A percentile compares a stretch with the other conserved stretches of the same genome.
Conservation (phyloP, 23 tunicate species). For the Phallusia fumigata region DNA sequence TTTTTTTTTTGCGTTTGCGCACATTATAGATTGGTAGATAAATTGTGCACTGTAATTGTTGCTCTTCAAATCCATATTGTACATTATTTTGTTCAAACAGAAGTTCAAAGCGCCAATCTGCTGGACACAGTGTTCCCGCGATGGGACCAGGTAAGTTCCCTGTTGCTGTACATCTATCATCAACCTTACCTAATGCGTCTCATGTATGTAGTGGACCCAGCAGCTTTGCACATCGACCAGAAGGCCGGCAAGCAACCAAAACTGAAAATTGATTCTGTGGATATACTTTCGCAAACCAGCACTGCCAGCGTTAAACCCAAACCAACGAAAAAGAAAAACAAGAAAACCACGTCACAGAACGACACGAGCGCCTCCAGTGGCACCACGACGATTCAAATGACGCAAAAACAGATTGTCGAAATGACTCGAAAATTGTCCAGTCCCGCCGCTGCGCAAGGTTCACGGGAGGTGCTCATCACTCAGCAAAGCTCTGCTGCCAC, state of each 20-base stretch:
- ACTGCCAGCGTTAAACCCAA: neutral
- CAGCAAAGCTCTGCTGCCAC: neutral
- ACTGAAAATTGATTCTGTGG: too few relatives aligned
- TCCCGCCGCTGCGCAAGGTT: neutral
- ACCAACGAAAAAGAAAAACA: neutral
- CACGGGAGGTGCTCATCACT: conserved; percentile 24
- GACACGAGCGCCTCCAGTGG: neutral
- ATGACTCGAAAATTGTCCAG: conserved; percentile 32
- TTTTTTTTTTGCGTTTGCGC: too few relatives aligned
- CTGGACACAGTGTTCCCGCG: too few relatives aligned
- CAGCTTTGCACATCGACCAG: neutral
- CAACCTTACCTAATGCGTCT: too few relatives aligned
- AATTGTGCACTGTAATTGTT: too few relatives aligned
- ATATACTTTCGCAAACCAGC: neutral
- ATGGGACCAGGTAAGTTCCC: too few relatives aligned
- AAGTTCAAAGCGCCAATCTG: too few relatives aligned
- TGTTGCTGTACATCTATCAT: too few relatives aligned
- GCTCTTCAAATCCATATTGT: too few relatives aligned
- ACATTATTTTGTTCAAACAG: too few relatives aligned
- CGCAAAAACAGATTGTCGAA: conserved; percentile 55
- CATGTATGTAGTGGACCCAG: neutral
- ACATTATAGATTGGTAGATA: too few relatives aligned
- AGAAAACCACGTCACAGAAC: neutral
- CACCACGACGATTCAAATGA: conserved; percentile 43
- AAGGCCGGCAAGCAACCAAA: too few relatives aligned